Conservation (phyloP, 2,797 vertebrate species). For the Hafferia zeledoni region DNA sequence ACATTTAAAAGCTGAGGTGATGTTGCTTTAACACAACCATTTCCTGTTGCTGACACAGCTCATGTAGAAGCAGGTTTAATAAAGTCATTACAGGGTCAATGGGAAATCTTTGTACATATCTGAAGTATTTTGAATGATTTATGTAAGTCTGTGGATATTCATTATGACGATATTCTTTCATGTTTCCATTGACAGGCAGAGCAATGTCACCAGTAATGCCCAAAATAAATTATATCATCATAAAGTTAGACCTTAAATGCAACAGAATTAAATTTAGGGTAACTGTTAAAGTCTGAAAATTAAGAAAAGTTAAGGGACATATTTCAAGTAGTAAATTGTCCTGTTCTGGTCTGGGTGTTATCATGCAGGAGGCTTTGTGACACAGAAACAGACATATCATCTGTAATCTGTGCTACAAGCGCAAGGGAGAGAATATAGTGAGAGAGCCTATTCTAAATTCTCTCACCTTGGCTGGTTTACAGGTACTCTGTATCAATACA, state of each 20-base stretch:
- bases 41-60: constrained; percentile 49
- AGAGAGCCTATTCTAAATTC: neutral
- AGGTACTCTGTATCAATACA: neutral
- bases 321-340: neutral
- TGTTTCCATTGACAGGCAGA: constrained; percentile 42
- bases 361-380: neutral
- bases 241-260: constrained; percentile 27
- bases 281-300: constrained; percentile 39
- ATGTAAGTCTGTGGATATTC: constrained; percentile 22
- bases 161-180: constrained; percentile 31
- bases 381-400: neutral
- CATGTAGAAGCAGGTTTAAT: constrained; percentile 44
- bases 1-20: neutral
- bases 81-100: constrained; percentile 67
- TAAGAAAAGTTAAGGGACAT: constrained; percentile 41
- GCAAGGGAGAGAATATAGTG: neutral
- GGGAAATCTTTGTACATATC: constrained; percentile 13
- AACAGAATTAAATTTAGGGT: constrained; percentile 42
- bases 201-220: constrained; percentile 37
- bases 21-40: neutral
- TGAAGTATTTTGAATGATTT: constrained; percentile 46
- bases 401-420: neutral
- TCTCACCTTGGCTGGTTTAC: neutral
- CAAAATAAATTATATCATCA: constrained; percentile 51
- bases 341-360: neutral